These are phyloP conservation scores for Austrofundulus limnaeus DNA, from an alignment of 2,113 vertebrate genomes.

Conservation along the genomic window DNA sequence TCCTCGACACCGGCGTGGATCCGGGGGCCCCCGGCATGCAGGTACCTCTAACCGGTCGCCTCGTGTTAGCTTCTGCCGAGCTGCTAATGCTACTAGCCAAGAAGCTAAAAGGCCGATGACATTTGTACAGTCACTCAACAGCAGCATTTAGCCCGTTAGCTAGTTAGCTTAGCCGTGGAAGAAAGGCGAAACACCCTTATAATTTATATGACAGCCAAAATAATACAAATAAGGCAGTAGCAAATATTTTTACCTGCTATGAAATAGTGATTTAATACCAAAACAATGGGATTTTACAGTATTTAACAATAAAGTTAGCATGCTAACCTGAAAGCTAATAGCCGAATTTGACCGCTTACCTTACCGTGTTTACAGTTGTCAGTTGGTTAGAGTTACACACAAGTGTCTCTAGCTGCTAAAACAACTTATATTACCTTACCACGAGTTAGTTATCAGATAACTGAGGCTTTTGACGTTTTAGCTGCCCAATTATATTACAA, in stretches of 20 bases:
- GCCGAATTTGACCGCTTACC: not conserved
- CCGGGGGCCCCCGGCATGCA: constrained; percentile 97
- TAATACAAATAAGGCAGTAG: not conserved
- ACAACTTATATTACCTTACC: not conserved
- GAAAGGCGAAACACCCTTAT: not conserved
- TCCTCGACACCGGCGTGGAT: constrained; percentile 95
- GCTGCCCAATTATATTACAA: too few relatives aligned
- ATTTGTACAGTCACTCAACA: not conserved
- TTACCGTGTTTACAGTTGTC: not conserved
- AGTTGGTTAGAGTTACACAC: fast-evolving
- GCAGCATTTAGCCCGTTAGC: constrained; percentile 3
- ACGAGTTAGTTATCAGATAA: too few relatives aligned
- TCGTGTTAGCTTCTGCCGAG: constrained; percentile 40
- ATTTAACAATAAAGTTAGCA: not conserved
- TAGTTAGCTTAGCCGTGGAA: not conserved
- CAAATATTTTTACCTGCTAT: not conserved
- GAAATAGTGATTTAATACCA: not conserved
- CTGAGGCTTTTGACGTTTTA: too few relatives aligned
- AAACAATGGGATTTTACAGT: not conserved
- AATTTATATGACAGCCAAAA: constrained; percentile 35
- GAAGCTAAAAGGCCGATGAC: constrained; percentile 52
- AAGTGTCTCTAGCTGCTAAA: not conserved
- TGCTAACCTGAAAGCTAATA: constrained; percentile 28
- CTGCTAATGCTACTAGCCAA: constrained; percentile 12
- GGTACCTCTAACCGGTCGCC: constrained; percentile 76